A percentile compares a stretch with the other conserved stretches of the same genome.
Evolutionary conservation across 1,140 invertebrate genomes (phyloP).

Genomic region (Holotrichia oblita): DNA sequence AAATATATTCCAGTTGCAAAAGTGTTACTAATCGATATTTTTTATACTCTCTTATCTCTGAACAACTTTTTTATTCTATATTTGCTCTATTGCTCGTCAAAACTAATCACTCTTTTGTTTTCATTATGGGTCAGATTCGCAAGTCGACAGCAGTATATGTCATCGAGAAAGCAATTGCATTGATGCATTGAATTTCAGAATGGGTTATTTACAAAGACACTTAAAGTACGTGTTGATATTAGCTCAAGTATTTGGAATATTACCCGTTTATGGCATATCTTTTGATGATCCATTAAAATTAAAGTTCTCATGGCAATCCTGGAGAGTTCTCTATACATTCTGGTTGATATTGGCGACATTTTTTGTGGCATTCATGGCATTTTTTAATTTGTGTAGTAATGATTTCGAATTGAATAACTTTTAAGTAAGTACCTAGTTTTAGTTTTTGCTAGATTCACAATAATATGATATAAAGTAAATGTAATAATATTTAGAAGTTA

Average conservation of each 20-base stretch:
- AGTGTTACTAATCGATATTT: neutral
- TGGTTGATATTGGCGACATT: slow-evolving; percentile 1
- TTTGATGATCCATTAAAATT: slow-evolving; percentile 12
- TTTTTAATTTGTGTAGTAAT: slow-evolving; percentile 4
- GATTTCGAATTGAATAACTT: slow-evolving; percentile 9
- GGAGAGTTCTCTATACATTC: neutral
- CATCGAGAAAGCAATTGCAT: neutral
- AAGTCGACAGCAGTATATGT: neutral
- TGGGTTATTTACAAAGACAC: slow-evolving; percentile 27
- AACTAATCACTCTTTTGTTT: neutral
- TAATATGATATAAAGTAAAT: too few species aligned
- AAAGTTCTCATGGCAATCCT: slow-evolving; percentile 4
- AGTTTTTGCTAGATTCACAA: too few species aligned
- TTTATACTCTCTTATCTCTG: neutral
- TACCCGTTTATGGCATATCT: slow-evolving; percentile 24
- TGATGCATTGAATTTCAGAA: neutral
- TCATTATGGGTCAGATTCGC: neutral
- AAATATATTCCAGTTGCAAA: too few species aligned
- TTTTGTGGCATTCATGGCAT: neutral
- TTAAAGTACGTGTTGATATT: slow-evolving; percentile 10
- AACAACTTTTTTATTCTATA: neutral
- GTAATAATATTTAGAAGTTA: too few species aligned
- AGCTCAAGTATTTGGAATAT: slow-evolving; percentile 14
- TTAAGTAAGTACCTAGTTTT: slow-evolving; percentile 9
- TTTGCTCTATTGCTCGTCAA: neutral